phyloP scores from a whole-genome alignment of 1,140 invertebrate species.

The Yoshiicerus persimilis region DNA sequence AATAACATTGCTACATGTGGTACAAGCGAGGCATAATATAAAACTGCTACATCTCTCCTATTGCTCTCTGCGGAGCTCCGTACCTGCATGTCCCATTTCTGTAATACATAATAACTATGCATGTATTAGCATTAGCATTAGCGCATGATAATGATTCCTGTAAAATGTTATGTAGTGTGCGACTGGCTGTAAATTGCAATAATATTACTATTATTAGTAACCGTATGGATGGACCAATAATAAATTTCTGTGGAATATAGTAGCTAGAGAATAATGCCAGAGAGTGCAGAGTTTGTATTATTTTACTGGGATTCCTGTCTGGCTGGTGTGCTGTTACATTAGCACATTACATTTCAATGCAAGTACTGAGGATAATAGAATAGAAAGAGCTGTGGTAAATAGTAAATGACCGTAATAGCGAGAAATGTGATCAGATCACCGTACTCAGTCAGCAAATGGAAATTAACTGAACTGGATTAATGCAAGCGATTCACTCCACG shows the following conservation, averaged over 20 bases:
- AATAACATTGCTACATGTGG: background rate
- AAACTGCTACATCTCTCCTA: too few species aligned
- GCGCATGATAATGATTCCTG: too few species aligned
- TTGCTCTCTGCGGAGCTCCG: too few species aligned
- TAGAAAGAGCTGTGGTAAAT: background rate
- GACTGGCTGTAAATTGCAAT: background rate
- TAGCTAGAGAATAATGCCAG: background rate
- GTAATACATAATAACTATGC: background rate
- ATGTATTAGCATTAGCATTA: background rate
- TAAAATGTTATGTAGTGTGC: background rate
- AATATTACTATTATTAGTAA: background rate
- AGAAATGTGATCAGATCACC: background rate
- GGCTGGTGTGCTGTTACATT: background rate
- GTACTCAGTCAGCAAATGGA: background rate
- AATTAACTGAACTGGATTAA: slow-evolving; percentile 21
- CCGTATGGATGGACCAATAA: background rate
- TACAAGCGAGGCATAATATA: background rate
- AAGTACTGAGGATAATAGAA: background rate
- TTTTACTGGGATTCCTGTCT: background rate
- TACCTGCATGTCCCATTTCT: background rate
- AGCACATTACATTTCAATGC: background rate
- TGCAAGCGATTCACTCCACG: slow-evolving; percentile 6
- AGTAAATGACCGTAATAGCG: background rate
- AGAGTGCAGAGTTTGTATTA: background rate
- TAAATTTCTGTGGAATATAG: background rate